Evolutionary conservation across 1,140 invertebrate genomes (phyloP).

Genomic region (Drosophila nikananu): DNA sequence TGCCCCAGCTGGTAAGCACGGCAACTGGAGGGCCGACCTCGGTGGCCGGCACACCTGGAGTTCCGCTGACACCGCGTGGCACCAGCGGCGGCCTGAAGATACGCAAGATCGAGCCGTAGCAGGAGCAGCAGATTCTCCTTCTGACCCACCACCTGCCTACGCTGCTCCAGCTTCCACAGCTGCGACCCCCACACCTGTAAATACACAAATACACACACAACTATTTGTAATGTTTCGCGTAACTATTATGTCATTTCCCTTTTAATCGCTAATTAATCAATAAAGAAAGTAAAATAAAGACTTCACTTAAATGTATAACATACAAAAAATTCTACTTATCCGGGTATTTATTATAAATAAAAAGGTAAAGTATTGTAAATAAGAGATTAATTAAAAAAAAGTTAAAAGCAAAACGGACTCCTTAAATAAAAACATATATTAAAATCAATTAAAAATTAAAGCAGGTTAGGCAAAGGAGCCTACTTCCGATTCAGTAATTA

Average conservation of each 20-base stretch:
- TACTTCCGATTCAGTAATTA: too few species aligned
- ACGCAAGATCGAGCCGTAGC: slow-evolving; percentile 72
- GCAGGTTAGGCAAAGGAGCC: too few species aligned
- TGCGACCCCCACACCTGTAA: slow-evolving; percentile 62
- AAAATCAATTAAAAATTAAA: neutral
- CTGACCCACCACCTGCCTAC: slow-evolving; percentile 46
- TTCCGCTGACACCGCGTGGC: slow-evolving; percentile 22
- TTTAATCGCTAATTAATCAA: slow-evolving; percentile 12
- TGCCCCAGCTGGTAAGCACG: slow-evolving; percentile 49
- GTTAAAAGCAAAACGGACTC: too few species aligned
- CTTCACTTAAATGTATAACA: slow-evolving; percentile 43
- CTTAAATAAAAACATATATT: neutral
- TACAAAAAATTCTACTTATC: neutral
- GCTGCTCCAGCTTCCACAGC: slow-evolving; percentile 46
- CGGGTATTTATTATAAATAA: neutral
- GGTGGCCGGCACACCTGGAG: neutral
- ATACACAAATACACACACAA: slow-evolving; percentile 35
- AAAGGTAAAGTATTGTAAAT: too few species aligned
- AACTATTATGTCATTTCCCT: slow-evolving; percentile 7
- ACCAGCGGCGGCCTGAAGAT: slow-evolving; percentile 59
- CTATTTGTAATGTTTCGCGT: slow-evolving; percentile 2
- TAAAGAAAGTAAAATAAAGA: slow-evolving; percentile 29
- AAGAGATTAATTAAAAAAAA: too few species aligned
- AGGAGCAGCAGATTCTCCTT: slow-evolving; percentile 12
- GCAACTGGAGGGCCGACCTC: neutral